Evolutionary conservation across 2,797 vertebrate genomes (phyloP).

Genomic region (Tarsius wallacei): DNA sequence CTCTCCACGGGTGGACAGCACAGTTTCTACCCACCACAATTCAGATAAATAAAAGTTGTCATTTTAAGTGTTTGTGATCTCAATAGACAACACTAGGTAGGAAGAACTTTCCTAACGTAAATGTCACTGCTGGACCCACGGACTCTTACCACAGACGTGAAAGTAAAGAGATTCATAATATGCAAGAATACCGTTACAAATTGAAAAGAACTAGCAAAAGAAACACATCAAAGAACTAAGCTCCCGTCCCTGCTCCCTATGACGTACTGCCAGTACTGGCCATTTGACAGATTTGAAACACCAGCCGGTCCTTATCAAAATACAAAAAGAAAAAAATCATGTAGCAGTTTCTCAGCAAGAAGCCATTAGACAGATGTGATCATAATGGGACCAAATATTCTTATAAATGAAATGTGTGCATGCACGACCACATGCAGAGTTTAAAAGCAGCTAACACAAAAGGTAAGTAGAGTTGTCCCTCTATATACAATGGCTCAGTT

Average conservation of each 20-base stretch:
- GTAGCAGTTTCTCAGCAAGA: conserved; percentile 81
- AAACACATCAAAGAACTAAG: conserved; percentile 59
- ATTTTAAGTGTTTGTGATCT: neutral
- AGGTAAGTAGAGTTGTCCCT: conserved; percentile 64
- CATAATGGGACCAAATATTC: conserved; percentile 83
- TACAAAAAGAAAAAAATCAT: conserved; percentile 56
- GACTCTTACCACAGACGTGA: conserved; percentile 59
- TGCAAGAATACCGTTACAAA: neutral
- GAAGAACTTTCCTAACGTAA: conserved; percentile 7
- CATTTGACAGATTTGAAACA: conserved; percentile 74
- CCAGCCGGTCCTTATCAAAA: conserved; percentile 74
- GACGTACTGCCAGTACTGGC: conserved; percentile 37
- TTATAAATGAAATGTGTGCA: conserved; percentile 77
- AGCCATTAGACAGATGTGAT: conserved; percentile 84
- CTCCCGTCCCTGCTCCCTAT: conserved; percentile 9
- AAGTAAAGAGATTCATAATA: conserved; percentile 55
- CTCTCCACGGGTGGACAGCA: neutral
- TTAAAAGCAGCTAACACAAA: conserved; percentile 82
- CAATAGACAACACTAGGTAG: neutral
- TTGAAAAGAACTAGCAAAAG: conserved; percentile 61
- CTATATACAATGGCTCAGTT: conserved; percentile 67
- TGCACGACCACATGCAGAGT: conserved; percentile 75
- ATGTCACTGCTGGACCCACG: neutral
- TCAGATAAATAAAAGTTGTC: conserved; percentile 1
- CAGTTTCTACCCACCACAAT: neutral